phyloP scores from a whole-genome alignment of 35 echinoderm and acorn worm genomes.

The Anneissia japonica region DNA sequence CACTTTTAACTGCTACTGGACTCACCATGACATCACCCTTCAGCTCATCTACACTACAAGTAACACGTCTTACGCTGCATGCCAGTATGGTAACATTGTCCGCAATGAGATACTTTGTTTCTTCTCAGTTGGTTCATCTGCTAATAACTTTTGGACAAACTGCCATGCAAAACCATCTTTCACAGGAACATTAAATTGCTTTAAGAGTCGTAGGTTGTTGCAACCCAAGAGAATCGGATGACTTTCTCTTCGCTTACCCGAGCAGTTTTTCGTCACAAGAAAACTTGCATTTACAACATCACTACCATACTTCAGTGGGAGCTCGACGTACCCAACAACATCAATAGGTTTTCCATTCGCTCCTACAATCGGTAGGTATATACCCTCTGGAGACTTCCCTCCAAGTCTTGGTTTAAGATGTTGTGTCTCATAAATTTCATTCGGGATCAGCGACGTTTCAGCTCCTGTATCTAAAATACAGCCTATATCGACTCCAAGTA shows the following conservation, averaged over 20 bases:
- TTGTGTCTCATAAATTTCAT: neutral
- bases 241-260: neutral
- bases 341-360: neutral
- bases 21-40: too few relatives aligned
- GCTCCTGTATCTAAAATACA: constrained; percentile 21
- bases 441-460: neutral
- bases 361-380: neutral
- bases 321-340: neutral
- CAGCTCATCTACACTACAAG: too few relatives aligned
- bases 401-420: neutral
- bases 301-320: neutral
- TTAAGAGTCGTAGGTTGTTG: neutral
- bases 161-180: too few relatives aligned
- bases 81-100: too few relatives aligned
- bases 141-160: too few relatives aligned
- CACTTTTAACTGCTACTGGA: too few relatives aligned
- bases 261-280: neutral
- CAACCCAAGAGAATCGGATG: constrained; percentile 5
- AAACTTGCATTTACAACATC: neutral
- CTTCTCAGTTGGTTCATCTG: too few relatives aligned
- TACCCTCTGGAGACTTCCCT: neutral
- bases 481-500: constrained; percentile 4
- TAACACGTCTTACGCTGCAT: too few relatives aligned
- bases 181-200: too few relatives aligned
- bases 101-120: too few relatives aligned